Conservation (phyloP, 2,797 vertebrate species). For the Typhlichthys eigenmanni region DNA sequence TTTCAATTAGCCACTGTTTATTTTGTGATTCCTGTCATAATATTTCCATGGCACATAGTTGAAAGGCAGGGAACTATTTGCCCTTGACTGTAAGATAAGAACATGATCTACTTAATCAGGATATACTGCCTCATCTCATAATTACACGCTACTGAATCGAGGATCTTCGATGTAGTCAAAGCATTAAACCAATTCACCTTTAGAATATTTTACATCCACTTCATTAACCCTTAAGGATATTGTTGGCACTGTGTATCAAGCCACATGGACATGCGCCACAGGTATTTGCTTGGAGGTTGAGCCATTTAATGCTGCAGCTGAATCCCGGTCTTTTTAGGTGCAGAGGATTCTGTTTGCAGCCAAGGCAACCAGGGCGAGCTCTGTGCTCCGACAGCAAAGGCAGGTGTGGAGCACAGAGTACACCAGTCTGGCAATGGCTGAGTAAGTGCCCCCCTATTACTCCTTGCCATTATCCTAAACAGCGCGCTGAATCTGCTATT, state of each 20-base stretch:
- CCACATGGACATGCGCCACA: not conserved
- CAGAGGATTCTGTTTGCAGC: conserved; percentile 78
- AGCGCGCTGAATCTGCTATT: conserved; percentile 64
- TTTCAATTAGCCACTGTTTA: conserved; percentile 59
- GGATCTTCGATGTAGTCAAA: conserved; percentile 20
- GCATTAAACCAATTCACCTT: conserved; percentile 17
- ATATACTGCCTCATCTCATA: conserved; percentile 2
- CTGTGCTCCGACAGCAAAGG: conserved; percentile 84
- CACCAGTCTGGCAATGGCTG: conserved; percentile 77
- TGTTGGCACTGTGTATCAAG: too few relatives aligned
- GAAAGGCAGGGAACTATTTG: not conserved
- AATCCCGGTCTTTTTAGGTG: conserved; percentile 76
- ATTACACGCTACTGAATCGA: not conserved
- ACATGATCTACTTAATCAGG: conserved; percentile 10
- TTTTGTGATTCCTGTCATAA: conserved; percentile 39
- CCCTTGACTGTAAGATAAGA: conserved; percentile 3
- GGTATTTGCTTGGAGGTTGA: not conserved
- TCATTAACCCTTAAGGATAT: too few relatives aligned
- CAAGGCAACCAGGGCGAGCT: conserved; percentile 84
- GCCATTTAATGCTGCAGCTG: conserved; percentile 40
- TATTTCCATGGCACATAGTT: not conserved
- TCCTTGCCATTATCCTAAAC: conserved; percentile 65
- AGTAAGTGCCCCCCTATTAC: conserved; percentile 78
- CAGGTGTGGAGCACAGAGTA: conserved; percentile 89
- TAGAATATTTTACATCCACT: not conserved